Evolutionary conservation across 2,888 invertebrate species (phyloP).

Genomic region (Eustalomyia histrio): DNA sequence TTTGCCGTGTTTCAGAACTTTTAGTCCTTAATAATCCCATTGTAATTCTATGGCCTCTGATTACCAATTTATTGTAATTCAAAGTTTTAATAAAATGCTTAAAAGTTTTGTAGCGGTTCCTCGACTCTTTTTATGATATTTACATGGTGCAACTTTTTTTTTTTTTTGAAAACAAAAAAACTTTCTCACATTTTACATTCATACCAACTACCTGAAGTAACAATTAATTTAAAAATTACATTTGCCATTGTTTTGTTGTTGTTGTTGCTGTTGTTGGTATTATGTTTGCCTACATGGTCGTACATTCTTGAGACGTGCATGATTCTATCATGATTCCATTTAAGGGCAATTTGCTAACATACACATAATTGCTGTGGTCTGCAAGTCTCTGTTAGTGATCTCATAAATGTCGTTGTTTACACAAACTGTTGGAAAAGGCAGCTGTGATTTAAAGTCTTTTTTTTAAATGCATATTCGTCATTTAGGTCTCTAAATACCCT

Average conservation of each 20-base stretch:
- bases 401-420: conserved; percentile 57
- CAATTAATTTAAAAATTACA: conserved; percentile 43
- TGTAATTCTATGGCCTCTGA: too few species aligned
- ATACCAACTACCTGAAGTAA: conserved; percentile 12
- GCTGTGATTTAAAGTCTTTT: conserved; percentile 64
- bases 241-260: not conserved
- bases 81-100: too few species aligned
- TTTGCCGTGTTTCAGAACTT: too few species aligned
- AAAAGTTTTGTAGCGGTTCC: too few species aligned
- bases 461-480: too few species aligned
- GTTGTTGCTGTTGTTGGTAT: too few species aligned
- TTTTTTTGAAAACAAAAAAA: too few species aligned
- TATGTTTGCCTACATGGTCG: not conserved
- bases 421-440: conserved; percentile 48
- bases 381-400: conserved; percentile 45
- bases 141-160: too few species aligned
- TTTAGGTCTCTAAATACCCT: too few species aligned
- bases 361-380: conserved; percentile 60
- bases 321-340: conserved; percentile 62
- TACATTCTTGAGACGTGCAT: conserved; percentile 30
- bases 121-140: too few species aligned
- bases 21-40: too few species aligned
- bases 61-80: too few species aligned
- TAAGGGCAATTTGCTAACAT: conserved; percentile 66
- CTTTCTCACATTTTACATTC: conserved; percentile 41